Percentiles rank a stretch among this genome's conserved stretches.
Conservation (phyloP, 2,113 vertebrate species). For the Pionites leucogaster region DNA sequence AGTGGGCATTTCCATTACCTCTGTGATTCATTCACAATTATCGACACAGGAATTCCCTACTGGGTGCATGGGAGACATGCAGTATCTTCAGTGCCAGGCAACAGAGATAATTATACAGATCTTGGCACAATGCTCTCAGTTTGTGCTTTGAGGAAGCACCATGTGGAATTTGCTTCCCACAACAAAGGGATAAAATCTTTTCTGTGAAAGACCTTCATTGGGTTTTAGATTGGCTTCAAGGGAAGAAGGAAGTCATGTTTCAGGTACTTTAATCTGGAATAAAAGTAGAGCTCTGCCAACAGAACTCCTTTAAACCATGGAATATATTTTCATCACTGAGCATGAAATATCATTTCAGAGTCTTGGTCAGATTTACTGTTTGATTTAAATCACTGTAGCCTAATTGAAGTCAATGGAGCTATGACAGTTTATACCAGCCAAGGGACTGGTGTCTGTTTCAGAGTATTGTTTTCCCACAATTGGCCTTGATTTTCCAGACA, state of each 20-base stretch:
- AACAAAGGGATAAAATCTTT: slow-evolving; percentile 6
- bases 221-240: slow-evolving; percentile 2
- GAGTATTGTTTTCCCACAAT: slow-evolving; percentile 19
- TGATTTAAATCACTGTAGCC: slow-evolving; percentile 1
- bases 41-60: slow-evolving; percentile 31
- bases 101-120: slow-evolving; percentile 40
- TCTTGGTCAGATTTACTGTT: slow-evolving; percentile 4
- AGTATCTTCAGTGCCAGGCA: slow-evolving; percentile 19
- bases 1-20: neutral
- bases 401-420: slow-evolving; percentile 33
- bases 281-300: neutral
- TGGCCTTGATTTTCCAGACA: neutral
- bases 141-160: slow-evolving; percentile 8
- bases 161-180: neutral
- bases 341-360: slow-evolving; percentile 11
- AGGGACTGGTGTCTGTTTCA: neutral
- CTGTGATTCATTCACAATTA: slow-evolving; percentile 52
- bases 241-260: neutral
- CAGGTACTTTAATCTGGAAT: neutral
- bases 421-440: neutral
- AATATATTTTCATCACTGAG: slow-evolving; percentile 17
- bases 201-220: neutral
- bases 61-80: neutral
- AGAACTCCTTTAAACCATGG: neutral
- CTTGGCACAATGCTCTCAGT: slow-evolving; percentile 13